These are phyloP conservation scores for Aquatica leii DNA, from an alignment of 2,888 invertebrate genomes.

Conservation along the genomic window DNA sequence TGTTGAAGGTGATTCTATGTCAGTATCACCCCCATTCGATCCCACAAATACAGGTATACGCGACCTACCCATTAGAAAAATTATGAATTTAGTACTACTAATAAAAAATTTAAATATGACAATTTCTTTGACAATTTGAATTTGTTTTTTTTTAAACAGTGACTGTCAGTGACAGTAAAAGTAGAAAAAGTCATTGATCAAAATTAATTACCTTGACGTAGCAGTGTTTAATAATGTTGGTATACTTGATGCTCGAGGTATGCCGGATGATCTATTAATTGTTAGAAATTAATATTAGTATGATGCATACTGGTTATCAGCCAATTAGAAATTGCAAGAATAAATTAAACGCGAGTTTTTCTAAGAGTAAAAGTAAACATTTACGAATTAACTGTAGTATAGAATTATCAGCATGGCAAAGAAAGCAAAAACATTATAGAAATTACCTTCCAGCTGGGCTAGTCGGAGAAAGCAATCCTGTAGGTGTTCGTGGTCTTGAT, in stretches of 20 bases:
- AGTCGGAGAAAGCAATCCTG: slow-evolving; percentile 79
- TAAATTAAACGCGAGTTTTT: no score
- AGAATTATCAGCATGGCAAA: neutral
- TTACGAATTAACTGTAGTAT: slow-evolving; percentile 13
- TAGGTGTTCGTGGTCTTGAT: slow-evolving; percentile 78
- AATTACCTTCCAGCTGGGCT: slow-evolving; percentile 74
- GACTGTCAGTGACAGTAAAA: neutral
- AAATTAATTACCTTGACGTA: slow-evolving; percentile 73
- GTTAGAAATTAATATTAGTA: slow-evolving; percentile 49
- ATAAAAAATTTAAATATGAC: neutral
- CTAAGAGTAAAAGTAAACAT: neutral
- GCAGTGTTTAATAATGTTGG: slow-evolving; percentile 81
- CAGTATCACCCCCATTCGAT: slow-evolving; percentile 57
- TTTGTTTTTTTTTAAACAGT: neutral
- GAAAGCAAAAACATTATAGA: no score
- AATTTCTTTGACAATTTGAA: slow-evolving; percentile 17
- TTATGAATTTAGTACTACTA: neutral
- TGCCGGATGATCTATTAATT: slow-evolving; percentile 70
- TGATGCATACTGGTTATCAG: slow-evolving; percentile 15
- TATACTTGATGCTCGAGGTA: slow-evolving; percentile 91
- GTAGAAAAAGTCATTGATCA: slow-evolving; percentile 16
- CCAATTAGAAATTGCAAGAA: no score
- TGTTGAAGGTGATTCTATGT: slow-evolving; percentile 59
- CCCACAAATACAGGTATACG: slow-evolving; percentile 79
- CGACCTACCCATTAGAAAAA: slow-evolving; percentile 58